A percentile compares a stretch with the other conserved stretches of the same genome.
Evolutionary conservation across 1,140 invertebrate species (phyloP).

Genomic region (Coenobita brevimanus): DNA sequence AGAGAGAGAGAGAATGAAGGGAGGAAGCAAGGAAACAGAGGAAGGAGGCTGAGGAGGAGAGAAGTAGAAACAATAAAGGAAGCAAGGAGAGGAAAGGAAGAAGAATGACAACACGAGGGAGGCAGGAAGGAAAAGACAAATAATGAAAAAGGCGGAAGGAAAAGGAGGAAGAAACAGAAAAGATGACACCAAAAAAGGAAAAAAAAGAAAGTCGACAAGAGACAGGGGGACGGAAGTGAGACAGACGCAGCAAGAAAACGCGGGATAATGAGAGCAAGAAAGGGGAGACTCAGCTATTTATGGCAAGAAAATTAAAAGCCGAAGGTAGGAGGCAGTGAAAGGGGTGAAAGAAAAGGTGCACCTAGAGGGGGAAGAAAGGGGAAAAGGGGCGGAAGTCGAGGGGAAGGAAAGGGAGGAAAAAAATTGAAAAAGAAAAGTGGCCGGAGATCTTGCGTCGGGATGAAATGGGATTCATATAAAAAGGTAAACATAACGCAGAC

Average conservation of each 20-base stretch:
- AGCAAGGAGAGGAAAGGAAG: not conserved
- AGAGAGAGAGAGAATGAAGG: too few species aligned
- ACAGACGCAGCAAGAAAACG: not conserved
- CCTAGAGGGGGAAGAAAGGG: not conserved
- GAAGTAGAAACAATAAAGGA: not conserved
- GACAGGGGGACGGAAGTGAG: not conserved
- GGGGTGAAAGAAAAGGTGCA: not conserved
- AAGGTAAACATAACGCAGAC: too few species aligned
- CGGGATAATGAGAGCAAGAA: not conserved
- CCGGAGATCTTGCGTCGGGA: too few species aligned
- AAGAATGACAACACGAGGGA: not conserved
- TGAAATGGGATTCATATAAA: too few species aligned
- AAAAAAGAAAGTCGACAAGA: not conserved
- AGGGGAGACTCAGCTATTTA: too few species aligned
- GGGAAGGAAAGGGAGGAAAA: not conserved
- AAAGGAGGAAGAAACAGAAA: not conserved
- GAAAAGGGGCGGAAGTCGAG: not conserved
- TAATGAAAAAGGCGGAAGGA: too few species aligned
- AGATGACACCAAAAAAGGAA: not conserved
- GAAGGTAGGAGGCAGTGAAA: not conserved
- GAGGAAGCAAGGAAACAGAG: not conserved
- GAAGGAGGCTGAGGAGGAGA: not conserved
- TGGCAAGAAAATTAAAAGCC: too few species aligned
- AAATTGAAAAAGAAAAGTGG: not conserved
- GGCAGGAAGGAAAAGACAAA: not conserved